Percentiles rank a stretch among this genome's conserved stretches.
Conservation (phyloP, 2,113 vertebrate species). For the Alethe diademata region DNA sequence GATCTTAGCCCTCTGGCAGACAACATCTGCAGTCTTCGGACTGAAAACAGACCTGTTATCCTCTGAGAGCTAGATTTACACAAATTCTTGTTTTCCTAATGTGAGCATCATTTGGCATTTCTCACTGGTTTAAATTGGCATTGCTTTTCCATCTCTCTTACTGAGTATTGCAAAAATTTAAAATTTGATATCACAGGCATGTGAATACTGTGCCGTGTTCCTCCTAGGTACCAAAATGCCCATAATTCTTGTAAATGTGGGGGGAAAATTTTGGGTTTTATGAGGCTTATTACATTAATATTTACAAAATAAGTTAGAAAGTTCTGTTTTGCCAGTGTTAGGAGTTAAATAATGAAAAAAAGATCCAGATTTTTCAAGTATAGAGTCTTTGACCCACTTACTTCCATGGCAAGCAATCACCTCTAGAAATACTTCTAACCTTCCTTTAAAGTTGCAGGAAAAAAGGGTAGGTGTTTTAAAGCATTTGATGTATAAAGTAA, state of each 20-base stretch:
- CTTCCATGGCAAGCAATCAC: neutral
- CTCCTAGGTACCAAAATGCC: neutral
- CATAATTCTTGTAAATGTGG: neutral
- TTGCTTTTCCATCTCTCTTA: neutral
- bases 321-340: neutral
- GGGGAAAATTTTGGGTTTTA: rapidly evolving
- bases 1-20: neutral
- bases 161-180: neutral
- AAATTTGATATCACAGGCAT: neutral
- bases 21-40: neutral
- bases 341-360: neutral
- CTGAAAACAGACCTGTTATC: neutral
- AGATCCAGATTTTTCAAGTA: neutral
- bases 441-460: constrained; percentile 1
- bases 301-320: neutral
- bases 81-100: neutral
- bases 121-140: neutral
- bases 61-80: neutral
- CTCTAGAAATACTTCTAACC: constrained; percentile 25
- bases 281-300: neutral
- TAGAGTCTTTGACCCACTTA: neutral
- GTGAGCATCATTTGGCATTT: neutral
- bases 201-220: neutral
- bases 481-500: constrained; percentile 15
- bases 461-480: constrained; percentile 24